Conservation (phyloP, 2,113 vertebrate genomes). For the Struthidea cinerea region DNA sequence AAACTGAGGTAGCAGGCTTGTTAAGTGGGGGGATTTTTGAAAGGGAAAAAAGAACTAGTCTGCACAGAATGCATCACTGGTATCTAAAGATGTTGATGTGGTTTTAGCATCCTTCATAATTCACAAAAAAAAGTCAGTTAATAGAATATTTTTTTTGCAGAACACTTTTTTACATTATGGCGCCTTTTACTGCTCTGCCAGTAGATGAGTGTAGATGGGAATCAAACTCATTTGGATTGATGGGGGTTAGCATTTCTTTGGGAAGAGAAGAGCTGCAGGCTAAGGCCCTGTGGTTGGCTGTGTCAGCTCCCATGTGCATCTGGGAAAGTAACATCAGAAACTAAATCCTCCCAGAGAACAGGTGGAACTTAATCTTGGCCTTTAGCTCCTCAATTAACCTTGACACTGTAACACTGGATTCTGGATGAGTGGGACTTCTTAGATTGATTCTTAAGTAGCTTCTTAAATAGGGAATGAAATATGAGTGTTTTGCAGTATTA, state of each 20-base stretch:
- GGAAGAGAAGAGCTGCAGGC: not conserved
- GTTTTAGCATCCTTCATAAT: not conserved
- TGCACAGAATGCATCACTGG: not conserved
- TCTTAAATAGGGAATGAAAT: not conserved
- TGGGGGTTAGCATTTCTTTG: not conserved
- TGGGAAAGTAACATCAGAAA: constrained; percentile 3
- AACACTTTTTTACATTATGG: not conserved
- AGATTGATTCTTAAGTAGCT: not conserved
- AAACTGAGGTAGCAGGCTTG: not conserved
- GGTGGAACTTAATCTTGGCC: constrained; percentile 15
- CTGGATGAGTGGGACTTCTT: not conserved
- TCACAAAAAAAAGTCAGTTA: not conserved
- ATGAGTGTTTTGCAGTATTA: not conserved
- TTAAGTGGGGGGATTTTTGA: not conserved
- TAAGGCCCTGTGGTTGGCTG: not conserved
- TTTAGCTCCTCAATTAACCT: constrained; percentile 4
- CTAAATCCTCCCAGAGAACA: constrained; percentile 24
- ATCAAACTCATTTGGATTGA: not conserved
- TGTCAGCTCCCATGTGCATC: not conserved
- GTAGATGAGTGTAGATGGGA: not conserved
- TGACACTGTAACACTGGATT: not conserved
- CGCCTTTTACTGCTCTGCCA: not conserved
- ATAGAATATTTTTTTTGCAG: not conserved
- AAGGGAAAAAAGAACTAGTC: not conserved
- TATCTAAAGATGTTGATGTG: not conserved